Base-by-base conservation (phyloP, 2,797 vertebrate species). In the Choloepus didactylus region DNA sequence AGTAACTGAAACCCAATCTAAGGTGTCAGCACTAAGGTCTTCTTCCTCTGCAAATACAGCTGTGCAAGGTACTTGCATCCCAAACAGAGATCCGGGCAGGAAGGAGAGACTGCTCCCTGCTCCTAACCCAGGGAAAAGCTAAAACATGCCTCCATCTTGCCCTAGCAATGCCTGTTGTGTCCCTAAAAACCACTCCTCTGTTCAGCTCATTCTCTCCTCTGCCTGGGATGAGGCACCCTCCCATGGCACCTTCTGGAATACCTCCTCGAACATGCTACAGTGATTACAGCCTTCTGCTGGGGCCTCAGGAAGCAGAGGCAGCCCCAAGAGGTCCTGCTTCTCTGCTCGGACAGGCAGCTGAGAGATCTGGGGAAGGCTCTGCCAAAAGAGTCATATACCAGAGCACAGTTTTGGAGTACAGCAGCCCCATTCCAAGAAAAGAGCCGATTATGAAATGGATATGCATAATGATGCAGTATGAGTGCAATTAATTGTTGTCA, bases 401-500 rank as follows among this genome's bases (percentile, higher is more conserved):
- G 85, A 38, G 14, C 46, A 12, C 8, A 2, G 46, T 29, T 29
- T 19, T 25, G 64, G 77, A 66, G 44, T 0, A 29, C 9, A 94
- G 27, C 79, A 62, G 87, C 59, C 59, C 31, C 46, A 60, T 41
- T 8, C 31, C 69, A 16, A 27, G n/a, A 62, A 62, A 12, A 77
- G 88, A 73, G 59, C 44, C 18, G 67, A 66, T 44, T 87, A 91
- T 41, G 84, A 96, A 95, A 89, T 0, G 87, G 95, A 94, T 89
- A 96, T 92, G 66, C 29, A 19, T 92, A 82, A 31, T 94, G 97
- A 96, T 94, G 10, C 95, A 97, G 95, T 54, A 11, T 95, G 98
- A 97, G 94, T 16, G 35, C 88, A 95, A 88, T 96, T 97, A 97
- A 97, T 97, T 97, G 97, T 97, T 97, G 97, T 95, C 67, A 95